Evolutionary conservation across 1,140 invertebrate species (phyloP), one percentile per base, ranked within the genome.

Genomic region (Fopius arisanus): DNA sequence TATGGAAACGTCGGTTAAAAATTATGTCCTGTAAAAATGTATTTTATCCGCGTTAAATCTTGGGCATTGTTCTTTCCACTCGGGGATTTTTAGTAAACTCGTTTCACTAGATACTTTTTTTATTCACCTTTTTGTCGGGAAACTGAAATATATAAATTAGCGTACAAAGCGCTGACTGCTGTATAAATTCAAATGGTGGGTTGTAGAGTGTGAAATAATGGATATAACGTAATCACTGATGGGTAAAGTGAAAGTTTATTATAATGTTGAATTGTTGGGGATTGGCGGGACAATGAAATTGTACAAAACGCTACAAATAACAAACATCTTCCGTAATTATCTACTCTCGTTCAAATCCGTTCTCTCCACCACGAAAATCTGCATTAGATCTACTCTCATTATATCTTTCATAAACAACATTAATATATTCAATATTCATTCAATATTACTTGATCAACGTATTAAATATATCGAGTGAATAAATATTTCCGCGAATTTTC

Each of bases 11-110:
- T 65, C 62, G 62, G 62, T 31, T 68, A 40, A 67, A 73, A 71
- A 72, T 81, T 80, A 80, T 82, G 78, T 83, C 79, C 80, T 79
- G 80, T 83, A 86, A 86, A 88, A 86, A 84, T 85, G 75, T 79
- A 83, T 84, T 41, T 86, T 87, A 87, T 86, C 86, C 79, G 83
- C 78, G 83, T 81, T 79, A 80, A 81, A 88, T 86, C 84, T 86
- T 77, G 68, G 69, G 79, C 79, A 86, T 86, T 86, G 84, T 86
- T 86, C 84, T 85, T 78, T 33, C 66, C 29, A 73, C 7, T 67
- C 12, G 67, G 26, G 23, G 23, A 59, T 59, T 59, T 59, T 59
- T 59, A 26, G 19, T 26, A 26, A 59, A 59, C 54, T 59, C 54
- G 54, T 59, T 26, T 48, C 43, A 48, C 43, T 48, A 48, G 14